Percentiles rank a stretch among this genome's conserved stretches.
These are phyloP conservation scores for Archips crataeganus DNA, from an alignment of 2,888 invertebrate genomes.

Conservation along the genomic window DNA sequence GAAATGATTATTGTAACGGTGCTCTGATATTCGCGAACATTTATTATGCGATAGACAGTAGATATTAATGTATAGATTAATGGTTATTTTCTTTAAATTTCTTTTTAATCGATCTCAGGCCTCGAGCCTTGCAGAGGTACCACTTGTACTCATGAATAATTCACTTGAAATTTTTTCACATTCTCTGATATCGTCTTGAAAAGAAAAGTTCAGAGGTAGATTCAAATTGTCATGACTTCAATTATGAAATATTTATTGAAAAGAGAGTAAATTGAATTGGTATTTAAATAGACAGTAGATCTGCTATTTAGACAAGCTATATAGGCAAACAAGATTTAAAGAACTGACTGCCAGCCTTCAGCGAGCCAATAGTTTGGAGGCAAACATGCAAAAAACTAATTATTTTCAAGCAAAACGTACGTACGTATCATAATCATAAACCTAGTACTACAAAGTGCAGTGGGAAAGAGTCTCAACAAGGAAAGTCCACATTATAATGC, in stretches of 20 bases:
- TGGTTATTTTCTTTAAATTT: constrained; percentile 18
- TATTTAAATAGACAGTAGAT: too few species aligned
- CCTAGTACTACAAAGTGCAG: not conserved
- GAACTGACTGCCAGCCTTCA: too few species aligned
- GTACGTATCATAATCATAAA: not conserved
- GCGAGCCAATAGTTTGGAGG: too few species aligned
- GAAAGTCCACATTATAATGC: constrained; percentile 16
- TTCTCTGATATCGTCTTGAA: too few species aligned
- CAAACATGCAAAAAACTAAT: too few species aligned
- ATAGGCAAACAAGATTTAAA: too few species aligned
- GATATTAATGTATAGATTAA: constrained; percentile 24
- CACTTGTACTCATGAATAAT: constrained; percentile 1
- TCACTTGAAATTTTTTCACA: not conserved
- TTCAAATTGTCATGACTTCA: too few species aligned
- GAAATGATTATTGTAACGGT: constrained; percentile 32
- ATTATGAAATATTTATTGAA: too few species aligned
- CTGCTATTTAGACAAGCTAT: too few species aligned
- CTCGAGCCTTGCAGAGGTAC: constrained; percentile 9
- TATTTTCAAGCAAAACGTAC: too few species aligned
- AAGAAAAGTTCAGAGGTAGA: too few species aligned
- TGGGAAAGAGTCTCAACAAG: not conserved
- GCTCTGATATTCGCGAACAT: constrained; percentile 27
- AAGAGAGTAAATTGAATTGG: too few species aligned
- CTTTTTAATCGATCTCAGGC: constrained; percentile 5
- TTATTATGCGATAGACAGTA: constrained; percentile 23